Evolutionary conservation across 2,113 vertebrate species (phyloP).

Genomic region (Crotalus horridus): DNA sequence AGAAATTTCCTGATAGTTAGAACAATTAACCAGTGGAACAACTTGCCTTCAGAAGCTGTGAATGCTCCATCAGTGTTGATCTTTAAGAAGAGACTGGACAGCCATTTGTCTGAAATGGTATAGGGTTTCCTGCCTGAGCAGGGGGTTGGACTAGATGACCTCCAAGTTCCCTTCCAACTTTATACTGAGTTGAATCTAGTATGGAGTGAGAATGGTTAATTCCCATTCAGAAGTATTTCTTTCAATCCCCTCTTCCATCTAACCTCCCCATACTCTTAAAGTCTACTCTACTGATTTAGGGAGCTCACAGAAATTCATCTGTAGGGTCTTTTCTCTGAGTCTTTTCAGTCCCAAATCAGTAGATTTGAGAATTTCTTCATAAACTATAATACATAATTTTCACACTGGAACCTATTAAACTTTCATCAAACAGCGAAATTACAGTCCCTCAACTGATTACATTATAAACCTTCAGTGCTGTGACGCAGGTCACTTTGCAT

Average conservation of each 20-base stretch:
- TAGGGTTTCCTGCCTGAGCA: too few species aligned
- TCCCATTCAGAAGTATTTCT: not conserved
- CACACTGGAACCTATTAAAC: not conserved
- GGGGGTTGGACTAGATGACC: too few species aligned
- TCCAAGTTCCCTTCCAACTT: too few species aligned
- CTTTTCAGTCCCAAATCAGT: not conserved
- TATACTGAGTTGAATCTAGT: not conserved
- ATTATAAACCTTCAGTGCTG: not conserved
- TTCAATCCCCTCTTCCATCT: not conserved
- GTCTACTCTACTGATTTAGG: not conserved
- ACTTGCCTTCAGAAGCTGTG: too few species aligned
- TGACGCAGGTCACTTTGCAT: not conserved
- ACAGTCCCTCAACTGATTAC: not conserved
- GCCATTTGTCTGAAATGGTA: too few species aligned
- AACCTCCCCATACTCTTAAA: not conserved
- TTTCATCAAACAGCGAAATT: not conserved
- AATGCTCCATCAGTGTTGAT: too few species aligned
- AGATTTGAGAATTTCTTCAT: not conserved
- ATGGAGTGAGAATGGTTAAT: not conserved
- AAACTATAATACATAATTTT: not conserved
- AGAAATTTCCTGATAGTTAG: too few species aligned
- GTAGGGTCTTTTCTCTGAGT: not conserved
- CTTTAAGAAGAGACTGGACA: too few species aligned
- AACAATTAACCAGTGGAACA: too few species aligned
- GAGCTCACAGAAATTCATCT: not conserved